These are phyloP conservation scores for Mystacornis crossleyi DNA, from an alignment of 2,113 vertebrate species.

Conservation along the genomic window DNA sequence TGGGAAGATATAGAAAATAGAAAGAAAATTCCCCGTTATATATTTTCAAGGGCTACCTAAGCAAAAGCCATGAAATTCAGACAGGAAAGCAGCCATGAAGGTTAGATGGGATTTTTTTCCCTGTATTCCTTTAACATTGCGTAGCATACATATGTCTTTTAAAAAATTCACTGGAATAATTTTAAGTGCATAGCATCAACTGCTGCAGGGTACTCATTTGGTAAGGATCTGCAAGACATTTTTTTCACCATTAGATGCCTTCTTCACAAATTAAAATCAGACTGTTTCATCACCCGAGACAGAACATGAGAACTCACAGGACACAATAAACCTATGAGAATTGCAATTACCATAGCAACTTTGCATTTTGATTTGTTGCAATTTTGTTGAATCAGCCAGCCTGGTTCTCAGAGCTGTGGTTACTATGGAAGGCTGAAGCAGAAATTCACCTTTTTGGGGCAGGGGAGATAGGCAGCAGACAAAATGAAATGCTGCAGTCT, in stretches of 20 bases:
- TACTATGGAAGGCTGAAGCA: neutral
- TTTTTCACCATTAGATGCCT: neutral
- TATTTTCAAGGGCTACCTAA: neutral
- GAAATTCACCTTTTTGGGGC: neutral
- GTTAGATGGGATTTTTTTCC: neutral
- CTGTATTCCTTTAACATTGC: neutral
- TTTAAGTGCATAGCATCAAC: neutral
- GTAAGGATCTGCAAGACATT: neutral
- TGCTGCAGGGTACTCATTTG: neutral
- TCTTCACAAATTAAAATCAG: neutral
- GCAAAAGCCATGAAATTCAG: neutral
- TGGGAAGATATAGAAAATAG: neutral
- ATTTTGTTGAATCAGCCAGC: neutral
- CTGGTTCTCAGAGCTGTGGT: neutral
- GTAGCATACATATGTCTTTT: fast-evolving
- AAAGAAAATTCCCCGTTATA: neutral
- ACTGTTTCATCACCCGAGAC: neutral
- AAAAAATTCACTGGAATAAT: neutral
- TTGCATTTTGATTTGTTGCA: conserved; percentile 8
- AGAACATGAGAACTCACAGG: neutral
- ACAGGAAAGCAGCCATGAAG: neutral
- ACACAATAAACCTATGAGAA: neutral
- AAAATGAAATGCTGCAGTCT: neutral
- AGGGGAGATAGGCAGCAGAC: neutral
- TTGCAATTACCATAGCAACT: conserved; percentile 36